Base-by-base conservation (phyloP, 2,888 invertebrate genomes). In the Temnothorax rugatulus region DNA sequence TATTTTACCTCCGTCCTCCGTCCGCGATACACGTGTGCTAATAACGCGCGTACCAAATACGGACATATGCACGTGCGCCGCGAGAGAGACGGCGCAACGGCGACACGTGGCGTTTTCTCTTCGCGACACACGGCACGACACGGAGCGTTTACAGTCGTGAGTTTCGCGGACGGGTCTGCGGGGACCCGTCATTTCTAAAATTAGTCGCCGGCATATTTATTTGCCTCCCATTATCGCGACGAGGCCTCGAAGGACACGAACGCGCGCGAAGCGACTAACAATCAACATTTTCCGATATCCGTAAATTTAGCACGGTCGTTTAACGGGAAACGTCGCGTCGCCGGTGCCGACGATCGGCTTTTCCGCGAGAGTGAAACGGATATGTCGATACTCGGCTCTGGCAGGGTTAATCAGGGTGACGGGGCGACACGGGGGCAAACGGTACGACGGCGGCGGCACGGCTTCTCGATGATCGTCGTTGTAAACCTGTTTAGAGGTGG, bases 111-210 rank as follows among this genome's bases (percentile, higher is more conserved):
- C 29, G 29, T 29, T 29, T 29, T 29, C 29, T 29, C 29, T 29
- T 29, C 4, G 29, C 29, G 29, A 29, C 29, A 29, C 29, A 29
- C 29, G 29, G 21, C 68, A 54, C 71, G 54, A 41, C 11, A 41
- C 11, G n/a, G 29, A 29, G 29, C 29, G 34, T 34, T 34, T 34
- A 34, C 34, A 34, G 34, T 34, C 34, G 59, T 47, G 41, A 61
- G 59, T 61, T 54, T 29, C 57, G 71, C 61, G 71, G 47, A 38
- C 57, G 64, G 21, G 47, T 50, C 71, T 66, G 66, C 50, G 25
- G 52, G 73, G 44, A 15, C 29, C 76, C 73, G 83, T 89, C 88
- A 86, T 82, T 74, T 84, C 89, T 89, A 89, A 90, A 90, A 85
- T 90, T 89, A 89, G 82, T 84, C 66, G 61, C 52, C 50, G 18